Percentiles rank a stretch among this genome's conserved stretches.
Conservation (phyloP, 2,888 invertebrate species). For the Archips crataeganus region DNA sequence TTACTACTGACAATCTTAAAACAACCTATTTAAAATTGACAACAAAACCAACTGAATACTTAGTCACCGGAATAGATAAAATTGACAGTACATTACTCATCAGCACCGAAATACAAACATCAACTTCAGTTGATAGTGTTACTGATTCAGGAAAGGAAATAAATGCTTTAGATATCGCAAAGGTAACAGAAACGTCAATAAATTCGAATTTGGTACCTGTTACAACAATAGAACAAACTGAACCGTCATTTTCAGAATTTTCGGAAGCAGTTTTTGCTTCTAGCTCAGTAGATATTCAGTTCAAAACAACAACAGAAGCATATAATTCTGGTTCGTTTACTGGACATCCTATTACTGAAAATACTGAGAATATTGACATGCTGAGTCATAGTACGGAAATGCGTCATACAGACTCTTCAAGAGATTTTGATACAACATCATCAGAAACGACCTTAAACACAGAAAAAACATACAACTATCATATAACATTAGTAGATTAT, state of each 20-base stretch:
- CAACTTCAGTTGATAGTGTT: not conserved
- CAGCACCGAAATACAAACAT: not conserved
- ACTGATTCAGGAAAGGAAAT: not conserved
- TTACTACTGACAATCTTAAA: not conserved
- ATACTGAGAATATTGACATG: not conserved
- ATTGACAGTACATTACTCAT: not conserved
- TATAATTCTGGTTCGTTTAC: not conserved
- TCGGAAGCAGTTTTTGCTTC: not conserved
- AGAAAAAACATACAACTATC: not conserved
- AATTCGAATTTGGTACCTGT: not conserved
- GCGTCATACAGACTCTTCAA: not conserved
- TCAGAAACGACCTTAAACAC: not conserved
- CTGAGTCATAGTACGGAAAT: not conserved
- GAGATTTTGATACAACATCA: not conserved
- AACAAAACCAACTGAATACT: not conserved
- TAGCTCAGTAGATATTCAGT: not conserved
- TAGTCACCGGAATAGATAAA: not conserved
- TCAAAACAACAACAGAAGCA: constrained; percentile 4
- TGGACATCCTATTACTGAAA: not conserved
- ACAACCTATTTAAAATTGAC: not conserved
- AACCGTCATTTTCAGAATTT: not conserved
- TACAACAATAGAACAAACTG: not conserved
- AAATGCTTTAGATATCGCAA: not conserved
- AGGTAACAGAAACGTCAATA: not conserved
- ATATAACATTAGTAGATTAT: not conserved